Evolutionary conservation across 2,888 invertebrate species (phyloP).

Genomic region (Odontocolon sp.): DNA sequence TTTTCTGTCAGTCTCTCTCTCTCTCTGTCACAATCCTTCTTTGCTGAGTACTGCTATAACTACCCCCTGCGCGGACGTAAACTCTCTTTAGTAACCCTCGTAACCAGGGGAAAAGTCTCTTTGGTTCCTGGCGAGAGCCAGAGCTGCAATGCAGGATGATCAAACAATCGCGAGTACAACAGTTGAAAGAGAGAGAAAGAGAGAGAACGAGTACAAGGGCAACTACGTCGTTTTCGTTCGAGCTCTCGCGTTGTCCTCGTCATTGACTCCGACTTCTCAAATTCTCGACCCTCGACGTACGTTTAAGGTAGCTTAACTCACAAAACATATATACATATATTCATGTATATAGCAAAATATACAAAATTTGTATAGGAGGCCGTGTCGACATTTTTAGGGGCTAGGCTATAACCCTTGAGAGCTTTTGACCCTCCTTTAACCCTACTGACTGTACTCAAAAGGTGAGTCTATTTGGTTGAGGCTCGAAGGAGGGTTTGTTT

Average conservation of each 20-base stretch:
- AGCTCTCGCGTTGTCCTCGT: background rate
- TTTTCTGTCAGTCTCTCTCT: constrained; percentile 56
- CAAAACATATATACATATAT: too few relatives aligned
- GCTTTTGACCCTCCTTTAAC: too few relatives aligned
- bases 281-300: too few relatives aligned
- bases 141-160: constrained; percentile 7
- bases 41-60: constrained; percentile 30
- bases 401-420: too few relatives aligned
- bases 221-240: constrained; percentile 2
- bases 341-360: too few relatives aligned
- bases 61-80: constrained; percentile 42
- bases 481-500: too few relatives aligned
- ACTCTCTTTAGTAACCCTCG: constrained; percentile 48
- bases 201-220: background rate
- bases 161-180: constrained; percentile 35
- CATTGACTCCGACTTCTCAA: too few relatives aligned
- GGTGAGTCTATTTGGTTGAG: too few relatives aligned
- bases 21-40: constrained; percentile 16
- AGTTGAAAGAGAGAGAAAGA: background rate
- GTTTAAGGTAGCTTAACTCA: too few relatives aligned
- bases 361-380: too few relatives aligned
- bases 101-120: constrained; percentile 31
- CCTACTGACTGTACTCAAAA: too few relatives aligned
- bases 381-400: too few relatives aligned
- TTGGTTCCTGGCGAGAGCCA: constrained; percentile 12